phyloP scores from a whole-genome alignment of 2,888 invertebrate genomes.

The Drosophila kanekoi region DNA sequence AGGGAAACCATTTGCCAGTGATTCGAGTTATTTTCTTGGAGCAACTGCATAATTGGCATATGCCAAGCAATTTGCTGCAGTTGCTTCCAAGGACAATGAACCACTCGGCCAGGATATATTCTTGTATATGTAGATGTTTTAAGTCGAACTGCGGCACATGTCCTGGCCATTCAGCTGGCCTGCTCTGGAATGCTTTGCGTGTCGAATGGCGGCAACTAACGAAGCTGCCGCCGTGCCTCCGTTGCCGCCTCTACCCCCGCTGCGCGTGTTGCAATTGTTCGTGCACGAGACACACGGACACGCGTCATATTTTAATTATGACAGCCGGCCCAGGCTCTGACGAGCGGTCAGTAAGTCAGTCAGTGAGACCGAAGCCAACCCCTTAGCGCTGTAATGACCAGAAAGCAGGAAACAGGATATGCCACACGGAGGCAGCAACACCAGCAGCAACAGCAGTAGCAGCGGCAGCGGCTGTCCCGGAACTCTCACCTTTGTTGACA shows the following conservation, averaged over 20 bases:
- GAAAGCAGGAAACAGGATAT: conserved; percentile 65
- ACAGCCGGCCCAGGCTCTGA: conserved; percentile 62
- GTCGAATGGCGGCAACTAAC: conserved; percentile 62
- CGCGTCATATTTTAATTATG: conserved; percentile 81
- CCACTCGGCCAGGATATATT: conserved; percentile 14
- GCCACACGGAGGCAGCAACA: conserved; percentile 29
- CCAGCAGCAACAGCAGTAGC: conserved; percentile 7
- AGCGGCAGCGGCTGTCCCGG: conserved; percentile 26
- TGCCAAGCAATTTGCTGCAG: conserved; percentile 65
- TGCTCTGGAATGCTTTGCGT: conserved; percentile 63
- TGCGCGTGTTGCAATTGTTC: conserved; percentile 64
- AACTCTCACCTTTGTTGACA: conserved; percentile 69
- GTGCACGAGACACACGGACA: conserved; percentile 70
- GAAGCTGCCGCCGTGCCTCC: conserved; percentile 30
- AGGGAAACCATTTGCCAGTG: conserved; percentile 37
- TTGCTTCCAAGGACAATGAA: conserved; percentile 64
- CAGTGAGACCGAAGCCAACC: conserved; percentile 47
- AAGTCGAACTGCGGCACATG: conserved; percentile 48
- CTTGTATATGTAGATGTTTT: conserved; percentile 2
- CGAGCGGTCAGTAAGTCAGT: conserved; percentile 50
- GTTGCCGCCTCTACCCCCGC: conserved; percentile 23
- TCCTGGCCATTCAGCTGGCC: conserved; percentile 37
- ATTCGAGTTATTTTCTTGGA: conserved; percentile 66
- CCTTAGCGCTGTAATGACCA: conserved; percentile 52
- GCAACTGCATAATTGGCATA: conserved; percentile 70